These are phyloP conservation scores for Mantis religiosa DNA, from an alignment of 2,888 invertebrate species.

Conservation along the genomic window DNA sequence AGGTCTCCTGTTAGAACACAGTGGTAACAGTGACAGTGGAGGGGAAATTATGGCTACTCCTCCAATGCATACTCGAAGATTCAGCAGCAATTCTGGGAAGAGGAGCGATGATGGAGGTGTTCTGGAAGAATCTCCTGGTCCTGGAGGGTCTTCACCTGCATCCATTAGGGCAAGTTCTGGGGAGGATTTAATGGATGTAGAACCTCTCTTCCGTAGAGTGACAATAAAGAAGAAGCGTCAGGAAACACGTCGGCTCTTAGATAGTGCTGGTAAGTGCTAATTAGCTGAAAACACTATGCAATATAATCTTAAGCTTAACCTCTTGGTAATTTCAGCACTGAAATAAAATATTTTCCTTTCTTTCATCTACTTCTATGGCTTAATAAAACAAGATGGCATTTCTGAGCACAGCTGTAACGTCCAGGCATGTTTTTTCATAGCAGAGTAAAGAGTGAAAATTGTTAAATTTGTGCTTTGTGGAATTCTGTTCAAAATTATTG, in stretches of 20 bases:
- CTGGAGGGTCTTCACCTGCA: constrained; percentile 13
- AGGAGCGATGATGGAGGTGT: not conserved
- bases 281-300: not conserved
- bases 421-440: too few species aligned
- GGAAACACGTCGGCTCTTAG: constrained; percentile 29
- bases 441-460: too few species aligned
- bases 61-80: constrained; percentile 20
- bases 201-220: constrained; percentile 60
- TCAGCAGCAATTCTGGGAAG: constrained; percentile 1
- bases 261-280: constrained; percentile 43
- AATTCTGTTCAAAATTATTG: too few species aligned
- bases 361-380: not conserved
- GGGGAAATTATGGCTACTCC: constrained; percentile 26
- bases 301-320: not conserved
- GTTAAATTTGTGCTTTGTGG: too few species aligned
- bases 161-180: constrained; percentile 22
- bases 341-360: not conserved
- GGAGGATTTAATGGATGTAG: constrained; percentile 45
- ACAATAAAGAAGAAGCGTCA: constrained; percentile 54
- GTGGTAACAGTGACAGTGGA: constrained; percentile 29
- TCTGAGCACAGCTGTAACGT: too few species aligned
- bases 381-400: too few species aligned
- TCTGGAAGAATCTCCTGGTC: constrained; percentile 12
- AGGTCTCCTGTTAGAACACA: constrained; percentile 7
- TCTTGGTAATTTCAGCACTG: not conserved